Conservation (phyloP, 2,113 vertebrate genomes). For the Pachycephala philippinensis region DNA sequence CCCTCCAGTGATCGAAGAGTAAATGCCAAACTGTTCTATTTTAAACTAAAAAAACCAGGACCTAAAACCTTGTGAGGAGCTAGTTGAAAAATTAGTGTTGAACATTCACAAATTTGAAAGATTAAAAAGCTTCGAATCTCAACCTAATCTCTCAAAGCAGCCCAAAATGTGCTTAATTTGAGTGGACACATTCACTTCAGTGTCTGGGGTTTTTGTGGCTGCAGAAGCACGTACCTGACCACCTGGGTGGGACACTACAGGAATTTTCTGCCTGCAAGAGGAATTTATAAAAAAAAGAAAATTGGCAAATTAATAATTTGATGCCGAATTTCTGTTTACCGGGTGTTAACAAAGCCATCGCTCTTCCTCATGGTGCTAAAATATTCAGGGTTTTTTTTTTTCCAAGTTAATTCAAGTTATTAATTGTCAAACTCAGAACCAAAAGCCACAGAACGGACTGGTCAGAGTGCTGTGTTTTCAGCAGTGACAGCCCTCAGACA, state of each 20-base stretch:
- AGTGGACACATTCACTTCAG: neutral
- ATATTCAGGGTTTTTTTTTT: neutral
- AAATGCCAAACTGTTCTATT: neutral
- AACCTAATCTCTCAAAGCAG: neutral
- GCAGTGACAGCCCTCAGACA: rapidly evolving
- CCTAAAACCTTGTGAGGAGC: neutral
- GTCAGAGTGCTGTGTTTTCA: neutral
- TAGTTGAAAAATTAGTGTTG: neutral
- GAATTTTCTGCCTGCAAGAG: neutral
- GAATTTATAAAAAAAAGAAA: neutral
- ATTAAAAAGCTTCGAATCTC: neutral
- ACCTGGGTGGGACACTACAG: neutral
- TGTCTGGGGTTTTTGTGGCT: neutral
- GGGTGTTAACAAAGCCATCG: neutral
- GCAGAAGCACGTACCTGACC: neutral
- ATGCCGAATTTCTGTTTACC: conserved; percentile 6
- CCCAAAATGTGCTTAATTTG: neutral
- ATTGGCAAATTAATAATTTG: neutral
- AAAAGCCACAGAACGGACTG: neutral
- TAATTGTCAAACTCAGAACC: neutral
- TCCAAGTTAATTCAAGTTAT: neutral
- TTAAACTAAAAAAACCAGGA: neutral
- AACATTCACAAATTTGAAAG: neutral
- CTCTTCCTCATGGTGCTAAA: conserved; percentile 25
- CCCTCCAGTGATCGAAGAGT: neutral